Conservation (phyloP, 2,113 vertebrate genomes). For the Ahaetulla prasina region DNA sequence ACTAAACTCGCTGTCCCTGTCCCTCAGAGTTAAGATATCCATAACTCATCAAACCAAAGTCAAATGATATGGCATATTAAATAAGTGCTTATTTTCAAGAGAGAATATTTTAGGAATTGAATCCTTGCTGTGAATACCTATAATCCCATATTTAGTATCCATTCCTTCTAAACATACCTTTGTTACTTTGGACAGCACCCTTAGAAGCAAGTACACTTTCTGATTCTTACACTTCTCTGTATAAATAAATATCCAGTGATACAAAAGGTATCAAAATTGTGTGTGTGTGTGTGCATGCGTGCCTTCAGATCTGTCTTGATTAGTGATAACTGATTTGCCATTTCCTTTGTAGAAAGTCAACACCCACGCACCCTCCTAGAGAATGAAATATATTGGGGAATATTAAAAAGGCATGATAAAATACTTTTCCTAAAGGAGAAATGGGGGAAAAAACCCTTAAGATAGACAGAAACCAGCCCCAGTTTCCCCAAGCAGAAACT, state of each 20-base stretch:
- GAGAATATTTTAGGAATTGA: background rate
- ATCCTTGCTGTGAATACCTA: background rate
- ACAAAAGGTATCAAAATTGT: background rate
- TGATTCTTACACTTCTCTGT: background rate
- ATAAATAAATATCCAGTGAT: background rate
- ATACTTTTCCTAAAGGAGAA: too few species aligned
- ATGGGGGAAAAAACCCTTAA: too few species aligned
- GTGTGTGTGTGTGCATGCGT: background rate
- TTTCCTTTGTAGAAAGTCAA: background rate
- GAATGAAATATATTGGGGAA: too few species aligned
- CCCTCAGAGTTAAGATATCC: background rate
- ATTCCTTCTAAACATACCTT: background rate
- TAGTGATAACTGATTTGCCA: background rate
- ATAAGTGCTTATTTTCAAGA: background rate
- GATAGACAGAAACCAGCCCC: too few species aligned
- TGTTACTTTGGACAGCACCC: background rate
- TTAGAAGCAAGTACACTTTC: background rate
- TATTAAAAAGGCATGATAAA: too few species aligned
- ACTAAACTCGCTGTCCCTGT: background rate
- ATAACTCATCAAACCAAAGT: slow-evolving; percentile 22
- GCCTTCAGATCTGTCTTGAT: background rate
- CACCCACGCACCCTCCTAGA: too few species aligned
- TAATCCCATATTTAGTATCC: background rate
- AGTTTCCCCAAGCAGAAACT: too few species aligned
- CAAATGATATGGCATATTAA: slow-evolving; percentile 1